phyloP scores from a whole-genome alignment of 2,113 vertebrate species.

The Cyprinodon tularosa region DNA sequence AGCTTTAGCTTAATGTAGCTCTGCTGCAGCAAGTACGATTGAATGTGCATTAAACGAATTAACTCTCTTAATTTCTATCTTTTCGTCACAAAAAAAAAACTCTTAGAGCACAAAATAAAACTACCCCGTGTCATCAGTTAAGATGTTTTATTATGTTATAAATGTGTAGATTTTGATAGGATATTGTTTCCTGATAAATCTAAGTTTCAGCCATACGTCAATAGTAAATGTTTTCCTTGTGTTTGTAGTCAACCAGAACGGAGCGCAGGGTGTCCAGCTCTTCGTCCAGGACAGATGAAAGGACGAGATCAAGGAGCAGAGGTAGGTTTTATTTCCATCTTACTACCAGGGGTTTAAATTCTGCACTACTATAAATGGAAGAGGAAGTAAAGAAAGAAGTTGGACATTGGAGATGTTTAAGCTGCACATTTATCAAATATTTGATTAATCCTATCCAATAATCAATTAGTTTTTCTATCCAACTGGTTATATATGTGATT shows the following conservation, averaged over 20 bases:
- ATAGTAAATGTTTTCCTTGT: conserved; percentile 5
- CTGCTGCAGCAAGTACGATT: not conserved
- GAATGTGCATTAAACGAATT: not conserved
- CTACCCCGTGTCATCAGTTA: not conserved
- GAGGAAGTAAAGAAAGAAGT: not conserved
- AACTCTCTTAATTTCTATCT: not conserved
- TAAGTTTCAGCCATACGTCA: not conserved
- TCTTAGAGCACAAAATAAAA: not conserved
- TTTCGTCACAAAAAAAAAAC: not conserved
- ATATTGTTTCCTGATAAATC: not conserved
- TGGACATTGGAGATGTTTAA: not conserved
- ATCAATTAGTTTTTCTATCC: not conserved
- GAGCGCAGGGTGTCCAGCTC: conserved; percentile 71
- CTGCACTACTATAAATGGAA: not conserved
- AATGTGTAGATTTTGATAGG: not conserved
- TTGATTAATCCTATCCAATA: too few relatives aligned
- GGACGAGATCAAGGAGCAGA: conserved; percentile 70
- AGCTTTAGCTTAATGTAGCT: conserved; percentile 34
- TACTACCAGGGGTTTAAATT: not conserved
- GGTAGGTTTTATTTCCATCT: conserved; percentile 41
- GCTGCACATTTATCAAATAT: not conserved
- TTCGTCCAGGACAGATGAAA: conserved; percentile 64
- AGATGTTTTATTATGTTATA: not conserved
- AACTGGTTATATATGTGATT: not conserved
- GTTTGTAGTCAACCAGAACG: conserved; percentile 67